Base-by-base conservation (phyloP, 2,888 invertebrate species). In the Auanema sp. region DNA sequence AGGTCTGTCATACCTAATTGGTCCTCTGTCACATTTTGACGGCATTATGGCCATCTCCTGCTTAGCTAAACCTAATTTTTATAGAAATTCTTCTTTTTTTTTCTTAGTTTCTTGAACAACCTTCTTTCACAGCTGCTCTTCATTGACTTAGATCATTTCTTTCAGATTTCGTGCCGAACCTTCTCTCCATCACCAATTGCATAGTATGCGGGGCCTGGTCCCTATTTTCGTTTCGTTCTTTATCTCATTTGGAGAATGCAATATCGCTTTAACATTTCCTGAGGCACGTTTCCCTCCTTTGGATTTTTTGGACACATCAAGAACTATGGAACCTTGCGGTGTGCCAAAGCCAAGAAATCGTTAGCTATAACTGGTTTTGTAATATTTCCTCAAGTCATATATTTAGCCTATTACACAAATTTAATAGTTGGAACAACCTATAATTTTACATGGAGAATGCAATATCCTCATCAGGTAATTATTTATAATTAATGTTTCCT, bases 281-380 rank as follows among this genome's bases (percentile, higher is more conserved):
- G 70, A 72, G 43, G 75, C 81, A 2, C 56, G 81, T 10, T 82
- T 74, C 52, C 81, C 81, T 3, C 81, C 81, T 1, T 65, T 81
- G 21, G 81, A 81, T 62, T 81, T 78, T 54, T 63, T 81, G 25
- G 79, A 82, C 54, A 71, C 69, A n/a, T 72, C 75, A 23, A 61
- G 79, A 8, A 81, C 81, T 5, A 58, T 64, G 23, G 71, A 73
- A 14, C 81, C 78, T 1, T 81, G 81, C 53, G 81, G 81, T 33
- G 76, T 81, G 16, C 79, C 80, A 8, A 71, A 69, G 40, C 71
- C 78, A 0, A 65, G 65, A 18, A 66, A 64, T 63, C 64, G 76
- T 75, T 16, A 54, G 66, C 56, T 58, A 33, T 23, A 23, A 8
- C 12, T 10, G 41, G n/a, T 53, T 25, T 55, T 55, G 14, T 41